Evolutionary conservation across 2,888 invertebrate species (phyloP).

Genomic region (Drosophila birchii): DNA sequence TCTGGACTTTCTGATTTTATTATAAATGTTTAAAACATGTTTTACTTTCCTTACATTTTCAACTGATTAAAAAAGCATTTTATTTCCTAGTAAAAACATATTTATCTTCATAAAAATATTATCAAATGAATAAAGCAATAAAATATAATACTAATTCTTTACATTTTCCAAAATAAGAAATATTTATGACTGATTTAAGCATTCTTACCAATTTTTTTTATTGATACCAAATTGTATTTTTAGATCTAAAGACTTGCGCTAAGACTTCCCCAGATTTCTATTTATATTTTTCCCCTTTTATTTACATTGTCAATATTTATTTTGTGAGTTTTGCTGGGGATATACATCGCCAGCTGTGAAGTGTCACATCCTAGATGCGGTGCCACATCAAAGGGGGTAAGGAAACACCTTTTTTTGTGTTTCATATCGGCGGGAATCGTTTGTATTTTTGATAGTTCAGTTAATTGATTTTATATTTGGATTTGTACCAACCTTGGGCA

Average conservation of each 20-base stretch:
- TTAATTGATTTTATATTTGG: conserved; percentile 21
- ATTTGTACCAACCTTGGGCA: conserved; percentile 5
- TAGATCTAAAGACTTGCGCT: no score
- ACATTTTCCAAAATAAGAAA: no score
- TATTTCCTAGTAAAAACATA: no score
- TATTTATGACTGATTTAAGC: neutral
- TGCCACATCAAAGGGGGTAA: conserved; percentile 14
- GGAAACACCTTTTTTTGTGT: conserved; percentile 20
- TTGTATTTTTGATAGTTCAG: conserved; percentile 5
- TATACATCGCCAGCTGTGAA: conserved; percentile 2
- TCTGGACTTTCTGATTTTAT: neutral
- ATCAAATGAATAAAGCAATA: no score
- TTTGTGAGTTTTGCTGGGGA: neutral
- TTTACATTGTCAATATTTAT: conserved; percentile 5
- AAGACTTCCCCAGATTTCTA: neutral
- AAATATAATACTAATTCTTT: no score
- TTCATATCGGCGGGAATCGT: conserved; percentile 4
- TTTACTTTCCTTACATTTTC: neutral
- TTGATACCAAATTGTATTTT: no score
- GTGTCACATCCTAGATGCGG: conserved; percentile 14
- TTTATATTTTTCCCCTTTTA: neutral
- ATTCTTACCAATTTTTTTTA: neutral
- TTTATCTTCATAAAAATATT: no score
- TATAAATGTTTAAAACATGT: no score
- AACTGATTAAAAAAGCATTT: no score